Conservation (phyloP, 2,797 vertebrate species). For the Odontamblyopus lacepedii region DNA sequence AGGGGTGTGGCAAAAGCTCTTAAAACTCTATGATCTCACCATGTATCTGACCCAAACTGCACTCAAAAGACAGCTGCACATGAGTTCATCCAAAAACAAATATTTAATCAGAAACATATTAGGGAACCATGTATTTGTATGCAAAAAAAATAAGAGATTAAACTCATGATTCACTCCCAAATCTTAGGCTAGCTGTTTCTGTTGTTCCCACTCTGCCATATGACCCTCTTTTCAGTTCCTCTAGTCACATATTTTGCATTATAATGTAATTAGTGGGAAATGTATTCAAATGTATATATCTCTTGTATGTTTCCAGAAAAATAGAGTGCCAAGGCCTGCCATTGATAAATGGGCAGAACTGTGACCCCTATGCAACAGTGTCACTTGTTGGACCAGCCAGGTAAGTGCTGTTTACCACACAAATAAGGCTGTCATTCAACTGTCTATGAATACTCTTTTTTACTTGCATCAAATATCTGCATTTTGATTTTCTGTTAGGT, state of each 20-base stretch:
- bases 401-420: slow-evolving; percentile 70
- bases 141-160: no score
- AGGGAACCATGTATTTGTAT: no score
- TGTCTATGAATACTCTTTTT: background rate
- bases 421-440: background rate
- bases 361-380: slow-evolving; percentile 94
- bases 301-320: slow-evolving; percentile 75
- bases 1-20: no score
- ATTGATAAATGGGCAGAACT: slow-evolving; percentile 94
- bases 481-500: slow-evolving; percentile 72
- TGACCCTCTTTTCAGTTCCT: background rate
- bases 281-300: background rate
- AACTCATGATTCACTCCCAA: no score
- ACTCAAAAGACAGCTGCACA: no score
- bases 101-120: background rate
- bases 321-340: slow-evolving; percentile 95
- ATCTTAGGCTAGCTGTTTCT: no score
- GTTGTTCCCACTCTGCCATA: no score
- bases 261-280: background rate
- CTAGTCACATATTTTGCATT: background rate
- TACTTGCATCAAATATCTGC: background rate
- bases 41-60: no score
- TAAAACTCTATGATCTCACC: no score
- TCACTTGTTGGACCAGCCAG: slow-evolving; percentile 93
- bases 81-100: background rate